These are phyloP conservation scores for Drosophila lacertosa DNA, from an alignment of 1,140 invertebrate genomes.

Conservation along the genomic window DNA sequence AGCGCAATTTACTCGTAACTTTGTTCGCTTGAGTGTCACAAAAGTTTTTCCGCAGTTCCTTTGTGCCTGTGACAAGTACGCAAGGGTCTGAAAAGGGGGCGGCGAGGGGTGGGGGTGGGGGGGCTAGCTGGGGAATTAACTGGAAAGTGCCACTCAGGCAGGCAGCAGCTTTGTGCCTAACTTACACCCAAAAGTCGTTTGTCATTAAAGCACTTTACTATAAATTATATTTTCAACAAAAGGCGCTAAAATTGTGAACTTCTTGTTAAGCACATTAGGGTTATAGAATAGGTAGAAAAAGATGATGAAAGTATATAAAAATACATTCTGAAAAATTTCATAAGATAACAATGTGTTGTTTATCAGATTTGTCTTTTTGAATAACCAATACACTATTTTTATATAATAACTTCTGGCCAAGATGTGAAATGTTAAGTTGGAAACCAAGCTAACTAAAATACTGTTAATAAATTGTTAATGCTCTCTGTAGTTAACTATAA, in stretches of 20 bases:
- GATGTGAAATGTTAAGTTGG: too few species aligned
- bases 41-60: slow-evolving; percentile 45
- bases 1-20: slow-evolving; percentile 30
- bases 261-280: not conserved
- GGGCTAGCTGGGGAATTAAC: slow-evolving; percentile 7
- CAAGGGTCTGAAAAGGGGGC: too few species aligned
- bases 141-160: not conserved
- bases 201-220: not conserved
- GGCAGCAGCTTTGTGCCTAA: slow-evolving; percentile 1
- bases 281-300: not conserved
- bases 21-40: slow-evolving; percentile 47
- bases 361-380: too few species aligned
- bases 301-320: not conserved
- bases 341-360: too few species aligned
- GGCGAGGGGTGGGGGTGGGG: not conserved
- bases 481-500: too few species aligned
- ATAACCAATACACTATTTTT: too few species aligned
- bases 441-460: too few species aligned
- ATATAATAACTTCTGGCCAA: too few species aligned
- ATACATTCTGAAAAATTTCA: too few species aligned
- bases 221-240: slow-evolving; percentile 1
- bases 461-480: too few species aligned
- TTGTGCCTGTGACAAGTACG: slow-evolving; percentile 33
- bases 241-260: not conserved
- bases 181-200: slow-evolving; percentile 15